phyloP scores from a whole-genome alignment of 2,888 invertebrate genomes.

The Synergus japonicus region DNA sequence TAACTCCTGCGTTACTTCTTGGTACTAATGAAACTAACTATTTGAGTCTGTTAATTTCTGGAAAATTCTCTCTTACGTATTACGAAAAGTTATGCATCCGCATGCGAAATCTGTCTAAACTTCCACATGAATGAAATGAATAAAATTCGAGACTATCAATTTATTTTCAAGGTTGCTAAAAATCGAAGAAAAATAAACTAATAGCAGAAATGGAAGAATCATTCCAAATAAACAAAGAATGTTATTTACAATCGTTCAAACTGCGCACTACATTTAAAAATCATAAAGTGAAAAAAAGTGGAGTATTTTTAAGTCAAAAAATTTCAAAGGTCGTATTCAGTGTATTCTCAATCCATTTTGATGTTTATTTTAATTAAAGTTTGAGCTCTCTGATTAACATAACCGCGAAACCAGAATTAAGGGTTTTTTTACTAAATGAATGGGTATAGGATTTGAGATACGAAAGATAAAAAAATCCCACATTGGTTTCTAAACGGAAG shows the following conservation, averaged over 20 bases:
- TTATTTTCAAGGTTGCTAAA: neutral
- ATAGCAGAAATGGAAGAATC: neutral
- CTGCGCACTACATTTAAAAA: too few species aligned
- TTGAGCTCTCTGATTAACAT: neutral
- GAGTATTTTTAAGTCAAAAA: too few species aligned
- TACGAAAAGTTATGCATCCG: neutral
- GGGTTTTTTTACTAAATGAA: neutral
- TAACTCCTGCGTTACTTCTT: constrained; percentile 10
- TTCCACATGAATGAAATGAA: neutral
- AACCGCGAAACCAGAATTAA: neutral
- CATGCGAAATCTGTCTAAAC: neutral
- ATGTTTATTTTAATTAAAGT: too few species aligned
- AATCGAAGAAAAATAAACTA: neutral
- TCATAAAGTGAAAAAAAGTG: too few species aligned
- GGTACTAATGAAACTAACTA: neutral
- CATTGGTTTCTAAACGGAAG: constrained; percentile 2
- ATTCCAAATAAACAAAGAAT: too few species aligned
- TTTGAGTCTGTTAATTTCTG: neutral
- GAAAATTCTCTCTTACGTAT: neutral
- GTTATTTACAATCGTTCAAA: too few species aligned
- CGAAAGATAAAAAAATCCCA: constrained; percentile 6
- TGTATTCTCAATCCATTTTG: too few species aligned
- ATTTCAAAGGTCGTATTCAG: too few species aligned
- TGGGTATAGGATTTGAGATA: neutral
- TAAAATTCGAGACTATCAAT: neutral